Evolutionary conservation across 2,113 vertebrate genomes (phyloP).

Genomic region (Furnarius figulus): DNA sequence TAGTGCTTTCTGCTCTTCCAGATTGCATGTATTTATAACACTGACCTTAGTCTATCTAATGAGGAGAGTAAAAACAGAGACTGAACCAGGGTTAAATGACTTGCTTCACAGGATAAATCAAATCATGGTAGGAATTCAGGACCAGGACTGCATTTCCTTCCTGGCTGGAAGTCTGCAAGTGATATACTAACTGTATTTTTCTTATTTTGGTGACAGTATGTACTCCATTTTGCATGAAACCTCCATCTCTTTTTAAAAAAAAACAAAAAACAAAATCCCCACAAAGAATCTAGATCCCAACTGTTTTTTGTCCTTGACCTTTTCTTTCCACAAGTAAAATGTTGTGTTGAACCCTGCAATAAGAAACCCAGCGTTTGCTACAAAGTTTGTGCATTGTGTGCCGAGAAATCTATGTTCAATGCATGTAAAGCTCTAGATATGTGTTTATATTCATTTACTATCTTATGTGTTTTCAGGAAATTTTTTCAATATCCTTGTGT

Average conservation of each 20-base stretch:
- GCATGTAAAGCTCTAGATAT: background rate
- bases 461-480: conserved; percentile 79
- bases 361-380: background rate
- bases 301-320: background rate
- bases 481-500: conserved; percentile 91
- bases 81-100: background rate
- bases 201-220: background rate
- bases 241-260: background rate
- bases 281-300: background rate
- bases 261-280: background rate
- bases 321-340: background rate
- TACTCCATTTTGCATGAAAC: background rate
- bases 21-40: background rate
- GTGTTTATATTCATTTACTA: background rate
- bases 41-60: background rate
- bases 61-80: background rate
- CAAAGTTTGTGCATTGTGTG: background rate
- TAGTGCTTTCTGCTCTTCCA: background rate
- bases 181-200: background rate
- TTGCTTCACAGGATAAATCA: background rate
- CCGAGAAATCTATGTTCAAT: background rate
- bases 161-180: conserved; percentile 14
- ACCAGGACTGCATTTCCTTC: background rate
- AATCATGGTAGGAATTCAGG: background rate
- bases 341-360: background rate